A percentile compares a stretch with the other conserved stretches of the same genome.
Conservation (phyloP, 2,888 invertebrate species). For the Hybos culiciformis region DNA sequence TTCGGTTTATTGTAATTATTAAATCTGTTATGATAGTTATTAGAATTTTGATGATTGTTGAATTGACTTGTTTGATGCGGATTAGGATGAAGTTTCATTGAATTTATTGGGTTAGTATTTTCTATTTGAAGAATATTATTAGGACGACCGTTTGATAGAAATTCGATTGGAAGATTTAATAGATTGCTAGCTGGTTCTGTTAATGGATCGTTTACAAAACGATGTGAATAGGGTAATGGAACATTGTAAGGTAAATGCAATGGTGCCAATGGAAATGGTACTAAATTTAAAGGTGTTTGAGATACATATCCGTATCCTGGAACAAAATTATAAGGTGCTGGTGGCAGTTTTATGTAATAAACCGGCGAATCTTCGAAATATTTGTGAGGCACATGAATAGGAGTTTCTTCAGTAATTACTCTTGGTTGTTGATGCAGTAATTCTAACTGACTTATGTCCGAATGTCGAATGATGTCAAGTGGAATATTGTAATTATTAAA, state of each 20-base stretch:
- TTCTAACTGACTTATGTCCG: too few species aligned
- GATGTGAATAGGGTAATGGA: too few species aligned
- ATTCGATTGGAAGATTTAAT: slow-evolving; percentile 52
- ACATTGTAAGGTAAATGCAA: slow-evolving; percentile 1
- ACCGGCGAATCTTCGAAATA: slow-evolving; percentile 68
- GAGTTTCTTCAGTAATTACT: neutral
- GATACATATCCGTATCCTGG: slow-evolving; percentile 76
- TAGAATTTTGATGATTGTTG: neutral
- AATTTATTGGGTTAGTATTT: too few species aligned
- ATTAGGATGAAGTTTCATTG: too few species aligned
- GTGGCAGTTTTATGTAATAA: slow-evolving; percentile 72
- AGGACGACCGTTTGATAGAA: slow-evolving; percentile 63
- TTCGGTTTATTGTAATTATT: slow-evolving; percentile 35
- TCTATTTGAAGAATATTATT: slow-evolving; percentile 38
- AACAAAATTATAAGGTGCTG: slow-evolving; percentile 73
- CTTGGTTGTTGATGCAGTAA: too few species aligned
- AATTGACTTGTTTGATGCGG: neutral
- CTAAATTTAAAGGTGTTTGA: slow-evolving; percentile 44
- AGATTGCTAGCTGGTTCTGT: neutral
- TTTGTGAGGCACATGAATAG: neutral
- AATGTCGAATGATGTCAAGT: too few species aligned
- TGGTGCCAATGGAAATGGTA: neutral
- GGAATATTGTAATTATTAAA: too few species aligned
- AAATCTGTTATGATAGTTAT: slow-evolving; percentile 1
- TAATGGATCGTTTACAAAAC: neutral